Evolutionary conservation across 2,888 invertebrate species (phyloP).

Genomic region (Scelioninae gen. 1): DNA sequence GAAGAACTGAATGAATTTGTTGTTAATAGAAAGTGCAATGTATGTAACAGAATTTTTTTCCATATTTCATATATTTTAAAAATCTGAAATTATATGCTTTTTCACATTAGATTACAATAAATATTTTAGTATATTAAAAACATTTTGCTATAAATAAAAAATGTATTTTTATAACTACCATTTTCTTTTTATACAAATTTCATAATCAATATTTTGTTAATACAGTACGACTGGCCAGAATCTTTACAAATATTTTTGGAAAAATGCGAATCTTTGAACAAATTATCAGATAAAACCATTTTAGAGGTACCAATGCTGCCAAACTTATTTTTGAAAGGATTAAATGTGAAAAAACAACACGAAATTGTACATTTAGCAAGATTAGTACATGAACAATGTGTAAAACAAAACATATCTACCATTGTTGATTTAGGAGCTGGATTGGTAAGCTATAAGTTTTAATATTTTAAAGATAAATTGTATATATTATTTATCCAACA

Average conservation of each 20-base stretch:
- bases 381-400: constrained; percentile 85
- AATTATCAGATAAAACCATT: constrained; percentile 76
- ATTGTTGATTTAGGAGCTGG: constrained; percentile 91
- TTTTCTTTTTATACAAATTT: constrained; percentile 23
- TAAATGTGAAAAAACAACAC: constrained; percentile 89
- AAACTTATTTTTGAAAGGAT: constrained; percentile 79
- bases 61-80: background rate
- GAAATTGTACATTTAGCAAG: constrained; percentile 88
- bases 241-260: constrained; percentile 84
- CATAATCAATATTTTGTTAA: background rate
- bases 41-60: constrained; percentile 54
- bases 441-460: constrained; percentile 85
- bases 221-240: constrained; percentile 82
- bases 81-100: no score
- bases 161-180: background rate
- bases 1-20: constrained; percentile 85
- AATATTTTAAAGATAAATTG: no score
- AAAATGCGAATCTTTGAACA: constrained; percentile 76
- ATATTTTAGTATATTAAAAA: background rate
- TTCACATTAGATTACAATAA: no score
- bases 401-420: constrained; percentile 84
- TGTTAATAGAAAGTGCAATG: constrained; percentile 74
- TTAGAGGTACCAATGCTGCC: constrained; percentile 73
- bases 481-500: no score
- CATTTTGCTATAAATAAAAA: constrained; percentile 13